Evolutionary conservation across 2,888 invertebrate genomes (phyloP), one percentile per base, ranked within the genome.

Genomic region (Anthophora plumipes): DNA sequence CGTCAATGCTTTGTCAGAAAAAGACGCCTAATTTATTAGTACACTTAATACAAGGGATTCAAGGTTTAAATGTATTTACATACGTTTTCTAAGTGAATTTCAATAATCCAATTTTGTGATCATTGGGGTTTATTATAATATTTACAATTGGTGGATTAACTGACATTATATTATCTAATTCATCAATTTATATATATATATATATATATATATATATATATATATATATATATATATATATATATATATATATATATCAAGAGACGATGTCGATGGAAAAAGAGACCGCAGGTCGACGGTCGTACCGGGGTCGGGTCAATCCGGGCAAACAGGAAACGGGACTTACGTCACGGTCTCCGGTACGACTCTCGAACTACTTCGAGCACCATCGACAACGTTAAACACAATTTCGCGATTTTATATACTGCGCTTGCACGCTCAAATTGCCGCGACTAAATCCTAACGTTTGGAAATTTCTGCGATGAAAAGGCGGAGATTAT

Each of bases 241-340:
- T n/a, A 20, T 50, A 50, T 20, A 0, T 6, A 50, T 9, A 50
- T 43, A 12, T n/a, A 46, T 12, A 68, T 76, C 68, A 61, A 9
- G 71, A 67, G 76, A 68, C 60, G 48, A 57, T 54, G 57, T 48
- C 61, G 73, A 57, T 63, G 83, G 61, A 77, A 77, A 85, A 85
- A 78, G 73, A 69, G 66, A 73, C 57, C 61, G 68, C 72, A 69
- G 77, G 77, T 82, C 78, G 71, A 66, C 43, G 77, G 57, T 80
- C 80, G 76, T 76, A 71, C 70, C 69, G 69, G 67, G 83, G 85
- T 86, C 85, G 68, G 82, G 84, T 63, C 87, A 79, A 77, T 41
- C 80, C 73, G 74, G 67, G 76, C 82, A 87, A 84, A 85, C 87
- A 87, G 85, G 87, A 87, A 87, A 84, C 79, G 79, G 77, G 80